Evolutionary conservation across 2,113 vertebrate species (phyloP), one percentile per base, ranked within the genome.

Genomic region (Rhipidura dahli): DNA sequence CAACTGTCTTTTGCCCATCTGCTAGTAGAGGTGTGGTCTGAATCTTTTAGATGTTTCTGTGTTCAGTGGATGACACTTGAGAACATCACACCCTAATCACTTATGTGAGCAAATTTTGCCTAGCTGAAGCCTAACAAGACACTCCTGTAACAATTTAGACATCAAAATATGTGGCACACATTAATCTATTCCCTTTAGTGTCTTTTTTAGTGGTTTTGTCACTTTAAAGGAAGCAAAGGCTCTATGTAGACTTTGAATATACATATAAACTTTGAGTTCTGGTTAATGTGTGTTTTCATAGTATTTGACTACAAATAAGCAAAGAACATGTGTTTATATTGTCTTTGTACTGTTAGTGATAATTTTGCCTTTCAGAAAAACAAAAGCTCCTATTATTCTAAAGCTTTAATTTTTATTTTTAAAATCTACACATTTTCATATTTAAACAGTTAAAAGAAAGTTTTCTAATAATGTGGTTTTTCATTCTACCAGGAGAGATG

Each of bases 401-500:
- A 87, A 72, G 12, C 33, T 64, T 71, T 66, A 15, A 35, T 35
- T 82, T 71, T 89, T 51, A 4, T 69, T 93, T 73, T 57, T 50
- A 40, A 88, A 91, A 63, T 8, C 19, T 80, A n/a, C 5, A 9
- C 5, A 8, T 60, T 83, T 84, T 60, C 5, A 10, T 91, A 39
- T 76, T 68, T 59, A 40, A 87, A 61, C 15, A 54, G 10, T 59
- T 60, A 69, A 92, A 77, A 75, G 22, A 70, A 90, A 78, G 13
- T 75, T 91, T 10, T 68, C 33, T 82, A 80, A 86, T 93, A n/a
- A 7, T 65, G 12, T 19, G 88, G 59, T 20, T 21, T 95, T 96
- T 90, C 66, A 3, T 96, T 88, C 56, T 57, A 75, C 70, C 95
- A 99, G 99, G 97, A 97, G 99, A 92, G 99, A 99, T 94, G 99